Evolutionary conservation across 2,113 vertebrate genomes (phyloP), one percentile per base, ranked within the genome.

Genomic region (Gymnogyps californianus): DNA sequence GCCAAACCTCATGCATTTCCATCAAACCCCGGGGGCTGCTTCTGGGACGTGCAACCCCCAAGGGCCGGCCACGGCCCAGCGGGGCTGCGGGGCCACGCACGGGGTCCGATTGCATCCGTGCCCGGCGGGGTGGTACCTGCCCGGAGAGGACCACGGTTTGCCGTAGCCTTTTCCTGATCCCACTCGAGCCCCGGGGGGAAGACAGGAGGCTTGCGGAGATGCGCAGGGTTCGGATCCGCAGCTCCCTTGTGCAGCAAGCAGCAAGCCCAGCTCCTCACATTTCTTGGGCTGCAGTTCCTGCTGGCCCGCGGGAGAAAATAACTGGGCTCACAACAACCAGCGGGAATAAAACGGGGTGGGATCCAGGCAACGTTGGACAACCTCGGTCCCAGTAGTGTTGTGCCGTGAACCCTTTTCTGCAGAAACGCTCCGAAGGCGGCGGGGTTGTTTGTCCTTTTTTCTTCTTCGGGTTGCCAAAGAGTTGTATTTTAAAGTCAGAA

Each of bases 121-220:
- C 21, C 72, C 69, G 7, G 18, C 0, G 4, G 19, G 13, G 11
- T 13, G 10, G 29, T 8, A 36, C 32, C 34, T 0, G 0, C 16
- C 1, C 4, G 25, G 15, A 59, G 38, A 57, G 77, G 29, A 46
- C 6, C 36, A 16, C 25, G 4, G 21, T 24, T 55, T 62, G 36
- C 24, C 6, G 4, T 38, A 51, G 38, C 12, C 29, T 64, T 59
- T 54, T 38, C n/a, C 58, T 36, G 44, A 44, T 40, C 13, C 31
- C 28, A 5, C 11, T 29, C 51, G 75, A 32, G 6, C 15, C 65
- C 16, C 28, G 12, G 58, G 12, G 12, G 65, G 69, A 47, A 70
- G 69, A 24, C 16, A 3, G 25, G 36, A 52, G 28, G 7, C 26
- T 42, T 5, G 1, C 2, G 29, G 36, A 38, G 64, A 20, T 17